Evolutionary conservation across 2,113 vertebrate species (phyloP).

Genomic region (Vicugna pacos): DNA sequence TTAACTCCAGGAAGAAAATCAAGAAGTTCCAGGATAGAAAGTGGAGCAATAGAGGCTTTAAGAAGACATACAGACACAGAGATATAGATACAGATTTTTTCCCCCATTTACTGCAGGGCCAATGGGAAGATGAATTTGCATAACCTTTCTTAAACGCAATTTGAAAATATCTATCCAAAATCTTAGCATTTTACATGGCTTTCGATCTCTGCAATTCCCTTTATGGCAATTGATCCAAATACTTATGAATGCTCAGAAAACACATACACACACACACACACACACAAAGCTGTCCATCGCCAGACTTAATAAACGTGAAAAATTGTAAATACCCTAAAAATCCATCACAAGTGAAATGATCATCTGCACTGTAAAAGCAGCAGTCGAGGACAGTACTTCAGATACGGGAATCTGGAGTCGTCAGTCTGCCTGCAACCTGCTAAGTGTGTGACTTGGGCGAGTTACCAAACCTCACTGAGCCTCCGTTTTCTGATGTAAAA

Average conservation of each 20-base stretch:
- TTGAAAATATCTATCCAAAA: neutral
- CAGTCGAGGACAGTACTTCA: neutral
- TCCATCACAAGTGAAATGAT: neutral
- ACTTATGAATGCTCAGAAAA: conserved; percentile 41
- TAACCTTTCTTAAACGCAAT: neutral
- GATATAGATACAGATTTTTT: too few species aligned
- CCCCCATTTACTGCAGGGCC: neutral
- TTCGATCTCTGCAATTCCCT: neutral
- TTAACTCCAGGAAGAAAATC: neutral
- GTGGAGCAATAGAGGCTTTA: neutral
- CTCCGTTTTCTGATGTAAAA: conserved; percentile 12
- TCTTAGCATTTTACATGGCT: neutral
- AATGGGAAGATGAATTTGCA: conserved; percentile 1
- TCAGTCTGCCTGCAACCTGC: neutral
- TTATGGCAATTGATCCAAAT: conserved; percentile 1
- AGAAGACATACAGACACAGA: neutral
- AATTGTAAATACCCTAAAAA: conserved; percentile 22
- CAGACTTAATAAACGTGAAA: conserved; percentile 12
- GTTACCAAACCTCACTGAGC: neutral
- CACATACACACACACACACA: neutral
- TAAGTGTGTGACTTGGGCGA: neutral
- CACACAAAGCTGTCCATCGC: neutral
- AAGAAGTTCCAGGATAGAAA: neutral
- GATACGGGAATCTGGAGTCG: neutral
- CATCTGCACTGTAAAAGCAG: neutral